phyloP scores from a whole-genome alignment of 2,888 invertebrate species.

The Eutolmus rufibarbis region DNA sequence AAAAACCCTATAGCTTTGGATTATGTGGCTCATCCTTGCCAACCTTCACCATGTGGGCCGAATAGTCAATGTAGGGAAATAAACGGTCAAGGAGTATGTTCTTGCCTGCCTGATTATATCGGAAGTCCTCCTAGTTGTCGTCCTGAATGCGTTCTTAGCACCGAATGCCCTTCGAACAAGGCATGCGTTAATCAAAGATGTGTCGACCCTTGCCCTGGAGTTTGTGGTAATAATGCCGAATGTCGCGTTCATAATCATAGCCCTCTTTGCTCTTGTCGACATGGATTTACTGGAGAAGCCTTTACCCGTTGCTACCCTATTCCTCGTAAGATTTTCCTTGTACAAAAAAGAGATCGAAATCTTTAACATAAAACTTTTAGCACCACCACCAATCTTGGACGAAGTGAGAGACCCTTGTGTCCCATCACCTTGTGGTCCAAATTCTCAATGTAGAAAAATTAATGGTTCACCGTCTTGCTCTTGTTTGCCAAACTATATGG shows the following conservation, averaged over 20 bases:
- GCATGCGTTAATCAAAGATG: slow-evolving; percentile 75
- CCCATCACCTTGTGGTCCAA: slow-evolving; percentile 72
- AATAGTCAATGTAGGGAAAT: slow-evolving; percentile 71
- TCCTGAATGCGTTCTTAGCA: slow-evolving; percentile 74
- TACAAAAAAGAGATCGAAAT: background rate
- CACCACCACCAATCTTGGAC: slow-evolving; percentile 52
- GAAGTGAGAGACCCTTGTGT: slow-evolving; percentile 68
- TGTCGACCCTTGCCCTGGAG: slow-evolving; percentile 69
- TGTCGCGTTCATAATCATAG: slow-evolving; percentile 80
- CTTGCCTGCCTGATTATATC: slow-evolving; percentile 68
- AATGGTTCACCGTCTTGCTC: slow-evolving; percentile 71
- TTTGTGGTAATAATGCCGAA: slow-evolving; percentile 71
- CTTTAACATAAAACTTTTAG: slow-evolving; percentile 48
- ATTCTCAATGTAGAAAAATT: slow-evolving; percentile 68
- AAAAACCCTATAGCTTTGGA: slow-evolving; percentile 50
- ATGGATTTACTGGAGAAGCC: slow-evolving; percentile 77
- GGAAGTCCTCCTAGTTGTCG: slow-evolving; percentile 74
- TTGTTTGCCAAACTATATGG: slow-evolving; percentile 70
- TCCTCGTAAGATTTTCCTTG: slow-evolving; percentile 58
- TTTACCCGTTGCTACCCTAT: slow-evolving; percentile 70
- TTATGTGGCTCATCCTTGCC: slow-evolving; percentile 64
- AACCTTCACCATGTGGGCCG: slow-evolving; percentile 72
- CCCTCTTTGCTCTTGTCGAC: slow-evolving; percentile 77
- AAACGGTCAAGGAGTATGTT: slow-evolving; percentile 70
- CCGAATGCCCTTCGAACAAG: slow-evolving; percentile 69